Conservation (phyloP, 1,140 invertebrate genomes). For the Rhizoglyphus robini region DNA sequence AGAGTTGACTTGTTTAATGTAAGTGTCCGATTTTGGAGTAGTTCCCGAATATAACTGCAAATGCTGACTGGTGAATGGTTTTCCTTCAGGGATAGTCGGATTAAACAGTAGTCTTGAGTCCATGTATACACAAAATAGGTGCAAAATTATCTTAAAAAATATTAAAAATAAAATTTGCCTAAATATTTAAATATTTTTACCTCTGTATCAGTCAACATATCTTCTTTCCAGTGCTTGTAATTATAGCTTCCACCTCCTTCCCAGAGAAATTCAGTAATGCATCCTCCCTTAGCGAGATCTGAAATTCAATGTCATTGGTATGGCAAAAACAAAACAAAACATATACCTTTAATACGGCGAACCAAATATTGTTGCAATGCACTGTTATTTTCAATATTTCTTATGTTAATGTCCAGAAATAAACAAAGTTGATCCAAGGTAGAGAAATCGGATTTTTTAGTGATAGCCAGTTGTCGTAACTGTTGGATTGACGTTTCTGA, state of each 20-base stretch:
- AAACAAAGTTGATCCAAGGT: slow-evolving; percentile 52
- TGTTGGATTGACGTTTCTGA: slow-evolving; percentile 34
- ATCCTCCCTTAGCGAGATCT: slow-evolving; percentile 58
- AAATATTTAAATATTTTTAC: slow-evolving; percentile 38
- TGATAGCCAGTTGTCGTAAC: slow-evolving; percentile 38
- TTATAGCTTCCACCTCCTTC: slow-evolving; percentile 54
- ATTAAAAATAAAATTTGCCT: slow-evolving; percentile 33
- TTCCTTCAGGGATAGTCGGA: slow-evolving; percentile 54
- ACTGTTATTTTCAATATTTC: slow-evolving; percentile 31
- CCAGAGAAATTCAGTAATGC: slow-evolving; percentile 67
- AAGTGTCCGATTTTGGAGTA: slow-evolving; percentile 31
- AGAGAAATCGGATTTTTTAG: slow-evolving; percentile 49
- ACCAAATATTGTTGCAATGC: slow-evolving; percentile 58
- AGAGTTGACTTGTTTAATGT: slow-evolving; percentile 37
- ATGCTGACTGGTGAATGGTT: slow-evolving; percentile 54
- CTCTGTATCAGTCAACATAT: slow-evolving; percentile 60
- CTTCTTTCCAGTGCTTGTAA: slow-evolving; percentile 59
- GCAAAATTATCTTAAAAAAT: slow-evolving; percentile 61
- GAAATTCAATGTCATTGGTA: slow-evolving; percentile 6
- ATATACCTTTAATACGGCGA: slow-evolving; percentile 48
- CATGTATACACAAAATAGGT: slow-evolving; percentile 61
- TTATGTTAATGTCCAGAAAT: slow-evolving; percentile 58
- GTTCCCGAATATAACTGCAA: slow-evolving; percentile 39
- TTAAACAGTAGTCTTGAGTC: slow-evolving; percentile 61
- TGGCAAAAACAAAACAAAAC: slow-evolving; percentile 10